These are phyloP conservation scores for Tachysurus vachellii DNA, from an alignment of 2,113 vertebrate species.

Conservation along the genomic window DNA sequence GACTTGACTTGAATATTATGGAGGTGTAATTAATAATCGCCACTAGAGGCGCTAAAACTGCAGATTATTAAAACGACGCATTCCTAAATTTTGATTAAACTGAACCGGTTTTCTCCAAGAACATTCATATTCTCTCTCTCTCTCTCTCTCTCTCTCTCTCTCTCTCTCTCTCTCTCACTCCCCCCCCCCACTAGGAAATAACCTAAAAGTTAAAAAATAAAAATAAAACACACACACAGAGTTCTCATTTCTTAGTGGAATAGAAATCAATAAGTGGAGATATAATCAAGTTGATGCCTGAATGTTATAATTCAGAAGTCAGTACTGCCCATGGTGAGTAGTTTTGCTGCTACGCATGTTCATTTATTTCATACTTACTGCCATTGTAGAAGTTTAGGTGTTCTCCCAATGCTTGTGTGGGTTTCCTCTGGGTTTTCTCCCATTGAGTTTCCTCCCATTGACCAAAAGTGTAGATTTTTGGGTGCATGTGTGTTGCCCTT, in stretches of 20 bases:
- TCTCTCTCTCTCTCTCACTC: background rate
- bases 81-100: background rate
- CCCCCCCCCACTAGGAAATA: too few relatives aligned
- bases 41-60: background rate
- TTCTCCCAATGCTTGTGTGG: background rate
- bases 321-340: background rate
- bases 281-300: background rate
- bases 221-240: too few relatives aligned
- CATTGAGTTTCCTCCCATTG: background rate
- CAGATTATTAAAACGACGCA: background rate
- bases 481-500: background rate
- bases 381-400: background rate
- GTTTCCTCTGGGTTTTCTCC: background rate
- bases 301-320: background rate
- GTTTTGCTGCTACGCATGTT: background rate
- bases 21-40: background rate
- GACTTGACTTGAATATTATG: background rate
- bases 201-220: too few relatives aligned
- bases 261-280: too few relatives aligned
- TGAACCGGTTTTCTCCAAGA: background rate
- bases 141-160: background rate
- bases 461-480: background rate
- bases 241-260: too few relatives aligned
- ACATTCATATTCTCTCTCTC: background rate
- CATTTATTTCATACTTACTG: background rate